Base-by-base conservation (phyloP, 2,113 vertebrate species). In the Globicephala melas region DNA sequence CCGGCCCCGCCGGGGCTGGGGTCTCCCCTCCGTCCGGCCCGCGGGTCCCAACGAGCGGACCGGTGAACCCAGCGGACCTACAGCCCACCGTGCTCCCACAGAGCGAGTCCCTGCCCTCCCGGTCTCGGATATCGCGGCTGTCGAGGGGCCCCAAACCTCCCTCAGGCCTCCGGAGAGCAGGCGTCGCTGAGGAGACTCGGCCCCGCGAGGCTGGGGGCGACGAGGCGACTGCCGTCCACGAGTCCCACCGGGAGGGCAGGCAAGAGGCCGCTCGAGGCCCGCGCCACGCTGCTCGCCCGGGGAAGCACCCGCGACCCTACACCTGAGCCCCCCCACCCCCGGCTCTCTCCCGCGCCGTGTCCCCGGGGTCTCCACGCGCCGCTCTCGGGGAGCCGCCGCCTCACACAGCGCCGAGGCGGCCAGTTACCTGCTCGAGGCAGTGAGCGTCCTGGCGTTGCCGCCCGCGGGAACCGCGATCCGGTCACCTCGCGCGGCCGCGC, bases 401-500 rank as follows among this genome's bases (percentile, higher is more conserved):
- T 21, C 47, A 18, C 36, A 1, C 18, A 6, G 26, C 12, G 58
- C 63, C 6, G 13, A 76, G 28, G 4, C 11, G 10, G 47, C 92
- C 21, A 6, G 47, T 47, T 74, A 98, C 95, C 96, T 96, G 96
- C 80, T 33, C 6, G 41, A 11, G 65, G 73, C 0, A 2, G 41
- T 2, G 20, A 58, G 12, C n/a, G 33, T 70, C 14, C 70, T 1
- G 17, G 36, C 31, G 26, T 8, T 12, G 58, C 41, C 0, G 23
- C 47, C 6, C 5, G 44, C 33, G 18, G 33, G 53, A 5, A 73
- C 15, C 6, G 7, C 0, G 41, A 20, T 38, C 11, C n/a, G 0
- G 18, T 73, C 1, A 2, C 95, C 94, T 74, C 1, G 0, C 23
- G 1, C 44, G 0, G 18, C 3, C 9, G 14, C 88, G 20, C 74